A percentile compares a stretch with the other conserved stretches of the same genome.
These are phyloP conservation scores for Amphiprion ocellaris DNA, from an alignment of 2,113 vertebrate species.

Conservation along the genomic window DNA sequence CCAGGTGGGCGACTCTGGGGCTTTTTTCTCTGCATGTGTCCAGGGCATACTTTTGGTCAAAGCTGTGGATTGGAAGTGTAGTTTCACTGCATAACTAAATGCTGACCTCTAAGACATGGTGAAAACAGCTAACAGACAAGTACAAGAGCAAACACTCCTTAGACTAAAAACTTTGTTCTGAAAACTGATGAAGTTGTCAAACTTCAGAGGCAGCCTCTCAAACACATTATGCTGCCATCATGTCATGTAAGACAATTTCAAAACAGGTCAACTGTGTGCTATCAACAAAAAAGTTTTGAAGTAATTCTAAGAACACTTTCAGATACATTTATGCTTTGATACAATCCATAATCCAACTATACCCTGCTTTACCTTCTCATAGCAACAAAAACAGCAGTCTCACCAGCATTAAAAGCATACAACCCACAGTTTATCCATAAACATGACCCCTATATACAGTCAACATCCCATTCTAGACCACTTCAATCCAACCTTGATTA, in stretches of 20 bases:
- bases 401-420: conserved; percentile 25
- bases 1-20: conserved; percentile 15
- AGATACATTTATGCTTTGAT: conserved; percentile 26
- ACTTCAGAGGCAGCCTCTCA: neutral
- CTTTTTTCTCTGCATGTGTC: conserved; percentile 26
- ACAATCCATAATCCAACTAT: conserved; percentile 36
- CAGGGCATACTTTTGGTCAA: conserved; percentile 25
- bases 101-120: neutral
- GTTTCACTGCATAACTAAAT: neutral
- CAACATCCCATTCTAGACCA: neutral
- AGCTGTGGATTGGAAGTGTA: conserved; percentile 5
- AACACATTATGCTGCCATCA: neutral
- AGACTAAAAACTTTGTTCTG: neutral
- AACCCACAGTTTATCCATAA: conserved; percentile 4
- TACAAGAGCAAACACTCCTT: neutral
- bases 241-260: neutral
- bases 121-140: neutral
- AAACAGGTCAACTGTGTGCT: too few relatives aligned
- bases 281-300: too few relatives aligned
- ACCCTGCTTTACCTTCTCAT: conserved; percentile 59
- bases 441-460: neutral
- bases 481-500: neutral
- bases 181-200: neutral
- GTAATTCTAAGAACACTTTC: neutral
- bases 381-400: conserved; percentile 10